A percentile compares a stretch with the other conserved stretches of the same genome.
phyloP scores from a whole-genome alignment of 1,140 invertebrate species.

The Eciton burchellii region DNA sequence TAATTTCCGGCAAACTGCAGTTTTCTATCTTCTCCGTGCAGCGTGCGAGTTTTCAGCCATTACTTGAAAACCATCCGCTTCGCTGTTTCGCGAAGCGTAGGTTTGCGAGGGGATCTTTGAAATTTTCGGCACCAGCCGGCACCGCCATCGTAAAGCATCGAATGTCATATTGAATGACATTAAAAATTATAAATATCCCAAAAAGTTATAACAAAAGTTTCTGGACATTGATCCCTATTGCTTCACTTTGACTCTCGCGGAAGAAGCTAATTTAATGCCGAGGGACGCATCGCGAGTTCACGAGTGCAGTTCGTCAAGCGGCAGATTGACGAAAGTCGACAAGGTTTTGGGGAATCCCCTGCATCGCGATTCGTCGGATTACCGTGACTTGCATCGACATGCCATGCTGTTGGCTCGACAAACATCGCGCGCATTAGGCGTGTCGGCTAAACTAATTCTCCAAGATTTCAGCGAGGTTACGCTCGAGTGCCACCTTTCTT shows the following conservation, averaged over 20 bases:
- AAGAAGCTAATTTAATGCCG: too few relatives aligned
- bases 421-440: conserved; percentile 41
- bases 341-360: background rate
- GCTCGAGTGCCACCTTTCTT: conserved; percentile 4
- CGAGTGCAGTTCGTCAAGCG: background rate
- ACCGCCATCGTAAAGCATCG: too few relatives aligned
- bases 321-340: background rate
- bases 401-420: conserved; percentile 12
- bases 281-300: background rate
- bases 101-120: too few relatives aligned
- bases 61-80: conserved; percentile 7
- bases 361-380: conserved; percentile 22
- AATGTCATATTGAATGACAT: too few relatives aligned
- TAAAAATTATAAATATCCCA: too few relatives aligned
- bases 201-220: too few relatives aligned
- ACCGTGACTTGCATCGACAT: conserved; percentile 44
- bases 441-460: conserved; percentile 36
- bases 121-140: too few relatives aligned
- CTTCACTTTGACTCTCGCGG: too few relatives aligned
- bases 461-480: conserved; percentile 51
- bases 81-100: background rate
- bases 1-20: conserved; percentile 11
- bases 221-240: too few relatives aligned
- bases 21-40: background rate
- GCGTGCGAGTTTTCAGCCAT: background rate